A percentile compares a stretch with the other conserved stretches of the same genome.
These are phyloP conservation scores for Cisticola juncidis DNA, from an alignment of 2,113 vertebrate species.

Conservation along the genomic window DNA sequence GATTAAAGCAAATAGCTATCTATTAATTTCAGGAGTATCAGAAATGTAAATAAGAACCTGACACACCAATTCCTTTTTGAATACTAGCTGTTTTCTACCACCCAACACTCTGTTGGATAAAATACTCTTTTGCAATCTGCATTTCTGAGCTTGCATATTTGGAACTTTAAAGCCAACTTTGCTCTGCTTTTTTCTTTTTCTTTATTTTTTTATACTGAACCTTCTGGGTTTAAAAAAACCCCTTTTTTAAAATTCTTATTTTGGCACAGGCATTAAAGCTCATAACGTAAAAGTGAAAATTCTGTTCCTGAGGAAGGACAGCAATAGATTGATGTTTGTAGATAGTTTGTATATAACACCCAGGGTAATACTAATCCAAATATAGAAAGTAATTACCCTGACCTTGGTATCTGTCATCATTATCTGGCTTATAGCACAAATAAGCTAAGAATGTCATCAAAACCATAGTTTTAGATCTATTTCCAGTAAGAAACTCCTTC, in stretches of 20 bases:
- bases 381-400: conserved; percentile 71
- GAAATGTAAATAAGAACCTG: conserved; percentile 71
- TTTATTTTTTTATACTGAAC: conserved; percentile 43
- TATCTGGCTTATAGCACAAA: conserved; percentile 56
- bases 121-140: conserved; percentile 22
- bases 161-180: conserved; percentile 15
- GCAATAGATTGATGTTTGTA: conserved; percentile 20
- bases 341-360: conserved; percentile 14
- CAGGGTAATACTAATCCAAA: conserved; percentile 62
- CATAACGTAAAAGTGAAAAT: background rate
- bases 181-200: background rate
- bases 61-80: conserved; percentile 21
- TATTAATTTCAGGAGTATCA: conserved; percentile 73
- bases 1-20: conserved; percentile 71
- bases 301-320: background rate
- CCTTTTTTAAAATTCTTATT: background rate
- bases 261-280: background rate
- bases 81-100: conserved; percentile 4
- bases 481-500: conserved; percentile 61
- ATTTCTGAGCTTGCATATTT: conserved; percentile 26
- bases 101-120: conserved; percentile 17
- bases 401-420: conserved; percentile 73
- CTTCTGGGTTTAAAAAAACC: conserved; percentile 24
- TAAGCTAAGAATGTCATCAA: conserved; percentile 60
- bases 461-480: conserved; percentile 66